Percentiles rank a stretch among this genome's conserved stretches.
phyloP scores from a whole-genome alignment of 2,797 vertebrate genomes.

The Cottoperca gobio region DNA sequence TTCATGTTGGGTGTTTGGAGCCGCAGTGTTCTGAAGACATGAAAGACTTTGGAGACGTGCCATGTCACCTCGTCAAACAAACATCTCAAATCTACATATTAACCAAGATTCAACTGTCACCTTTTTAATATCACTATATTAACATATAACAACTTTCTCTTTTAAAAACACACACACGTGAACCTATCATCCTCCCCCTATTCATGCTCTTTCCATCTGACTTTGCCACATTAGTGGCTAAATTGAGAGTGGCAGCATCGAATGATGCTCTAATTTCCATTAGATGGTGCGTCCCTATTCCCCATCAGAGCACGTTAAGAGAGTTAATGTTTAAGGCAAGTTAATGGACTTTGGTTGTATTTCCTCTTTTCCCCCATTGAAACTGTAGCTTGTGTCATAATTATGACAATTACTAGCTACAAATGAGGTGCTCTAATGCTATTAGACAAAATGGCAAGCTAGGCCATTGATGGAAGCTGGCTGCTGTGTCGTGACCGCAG shows the following conservation, averaged over 20 bases:
- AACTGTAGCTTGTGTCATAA: conserved; percentile 84
- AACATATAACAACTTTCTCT: neutral
- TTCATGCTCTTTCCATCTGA: conserved; percentile 54
- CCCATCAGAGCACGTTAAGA: conserved; percentile 80
- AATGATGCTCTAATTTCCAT: conserved; percentile 79
- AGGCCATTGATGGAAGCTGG: conserved; percentile 66
- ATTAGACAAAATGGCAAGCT: conserved; percentile 82
- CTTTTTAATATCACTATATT: conserved; percentile 1
- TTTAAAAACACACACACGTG: conserved; percentile 46
- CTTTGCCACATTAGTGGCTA: conserved; percentile 75
- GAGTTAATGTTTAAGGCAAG: conserved; percentile 87
- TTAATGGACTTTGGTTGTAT: conserved; percentile 85
- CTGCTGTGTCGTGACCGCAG: conserved; percentile 69
- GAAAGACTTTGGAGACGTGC: neutral
- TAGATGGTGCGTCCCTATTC: conserved; percentile 76
- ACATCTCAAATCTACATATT: neutral
- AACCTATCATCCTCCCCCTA: conserved; percentile 31
- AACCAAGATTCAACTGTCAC: neutral
- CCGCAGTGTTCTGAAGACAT: neutral
- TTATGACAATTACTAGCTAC: conserved; percentile 86
- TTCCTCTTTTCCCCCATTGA: conserved; percentile 70
- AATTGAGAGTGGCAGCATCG: conserved; percentile 79
- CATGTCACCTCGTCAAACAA: neutral
- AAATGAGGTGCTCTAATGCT: conserved; percentile 84
- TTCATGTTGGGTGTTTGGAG: neutral